Evolutionary conservation across 2,797 vertebrate genomes (phyloP).

Genomic region (Mastacembelus armatus): DNA sequence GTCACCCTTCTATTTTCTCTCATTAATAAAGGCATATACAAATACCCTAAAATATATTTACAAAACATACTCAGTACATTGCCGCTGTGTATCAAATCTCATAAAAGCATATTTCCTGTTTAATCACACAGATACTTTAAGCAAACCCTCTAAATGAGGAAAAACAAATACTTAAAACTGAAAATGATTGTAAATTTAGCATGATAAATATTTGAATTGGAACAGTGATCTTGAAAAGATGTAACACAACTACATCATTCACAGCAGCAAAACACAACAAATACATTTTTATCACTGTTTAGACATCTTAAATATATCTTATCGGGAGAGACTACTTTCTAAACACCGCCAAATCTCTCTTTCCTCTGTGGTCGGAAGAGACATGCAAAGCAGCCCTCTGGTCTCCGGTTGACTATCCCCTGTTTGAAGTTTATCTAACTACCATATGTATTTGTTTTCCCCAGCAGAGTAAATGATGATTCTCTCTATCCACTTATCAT

Average conservation of each 20-base stretch:
- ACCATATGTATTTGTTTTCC: constrained; percentile 80
- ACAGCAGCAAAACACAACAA: constrained; percentile 80
- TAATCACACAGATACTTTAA: not conserved
- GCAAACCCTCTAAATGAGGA: constrained; percentile 8
- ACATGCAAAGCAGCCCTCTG: constrained; percentile 69
- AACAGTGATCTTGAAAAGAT: constrained; percentile 73
- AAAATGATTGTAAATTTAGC: constrained; percentile 76
- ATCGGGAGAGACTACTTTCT: constrained; percentile 77
- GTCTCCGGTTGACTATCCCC: constrained; percentile 71
- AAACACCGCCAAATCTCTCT: constrained; percentile 79
- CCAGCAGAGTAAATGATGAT: constrained; percentile 75
- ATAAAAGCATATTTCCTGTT: not conserved
- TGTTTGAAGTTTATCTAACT: constrained; percentile 83
- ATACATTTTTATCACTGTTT: constrained; percentile 75
- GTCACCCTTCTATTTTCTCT: not conserved
- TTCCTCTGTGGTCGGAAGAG: constrained; percentile 76
- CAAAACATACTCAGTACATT: not conserved
- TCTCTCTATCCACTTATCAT: constrained; percentile 74
- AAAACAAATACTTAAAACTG: constrained; percentile 57
- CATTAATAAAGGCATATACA: not conserved
- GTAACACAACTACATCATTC: constrained; percentile 63
- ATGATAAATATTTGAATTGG: constrained; percentile 85
- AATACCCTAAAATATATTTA: not conserved
- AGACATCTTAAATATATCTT: constrained; percentile 79
- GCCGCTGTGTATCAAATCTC: not conserved